These are phyloP conservation scores for Myotis davidii DNA, from an alignment of 2,113 vertebrate species.

Conservation along the genomic window DNA sequence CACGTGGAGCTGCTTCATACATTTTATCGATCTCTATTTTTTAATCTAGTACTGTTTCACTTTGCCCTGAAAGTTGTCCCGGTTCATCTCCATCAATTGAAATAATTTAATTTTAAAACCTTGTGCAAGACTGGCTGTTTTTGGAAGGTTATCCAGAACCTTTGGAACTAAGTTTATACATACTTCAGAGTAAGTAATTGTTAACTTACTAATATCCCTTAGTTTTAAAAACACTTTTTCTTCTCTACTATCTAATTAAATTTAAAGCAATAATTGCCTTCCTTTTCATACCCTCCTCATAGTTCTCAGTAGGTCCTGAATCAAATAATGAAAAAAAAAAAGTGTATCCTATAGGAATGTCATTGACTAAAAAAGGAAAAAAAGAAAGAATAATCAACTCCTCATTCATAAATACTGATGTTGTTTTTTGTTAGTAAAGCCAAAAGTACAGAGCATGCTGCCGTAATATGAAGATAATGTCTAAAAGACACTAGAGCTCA, in stretches of 20 bases:
- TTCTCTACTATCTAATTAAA: background rate
- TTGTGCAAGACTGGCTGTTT: background rate
- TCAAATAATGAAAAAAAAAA: background rate
- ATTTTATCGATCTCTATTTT: background rate
- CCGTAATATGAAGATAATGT: background rate
- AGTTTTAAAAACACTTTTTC: background rate
- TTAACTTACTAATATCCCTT: background rate
- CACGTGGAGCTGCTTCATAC: background rate
- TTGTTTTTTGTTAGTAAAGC: background rate
- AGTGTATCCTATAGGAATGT: background rate
- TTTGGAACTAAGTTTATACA: background rate
- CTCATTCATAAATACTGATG: background rate
- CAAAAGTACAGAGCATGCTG: background rate
- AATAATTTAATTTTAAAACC: conserved; percentile 40
- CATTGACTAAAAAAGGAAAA: background rate
- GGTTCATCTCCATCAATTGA: background rate
- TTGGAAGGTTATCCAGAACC: background rate
- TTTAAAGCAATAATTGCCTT: conserved; percentile 3
- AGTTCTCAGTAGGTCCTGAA: background rate
- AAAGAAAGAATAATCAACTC: background rate
- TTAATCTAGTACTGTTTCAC: background rate
- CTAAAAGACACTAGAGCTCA: background rate
- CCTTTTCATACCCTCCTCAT: background rate
- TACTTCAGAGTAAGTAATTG: background rate
- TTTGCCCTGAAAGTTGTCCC: conserved; percentile 33